phyloP scores from a whole-genome alignment of 2,113 vertebrate species.

The Columba livia region DNA sequence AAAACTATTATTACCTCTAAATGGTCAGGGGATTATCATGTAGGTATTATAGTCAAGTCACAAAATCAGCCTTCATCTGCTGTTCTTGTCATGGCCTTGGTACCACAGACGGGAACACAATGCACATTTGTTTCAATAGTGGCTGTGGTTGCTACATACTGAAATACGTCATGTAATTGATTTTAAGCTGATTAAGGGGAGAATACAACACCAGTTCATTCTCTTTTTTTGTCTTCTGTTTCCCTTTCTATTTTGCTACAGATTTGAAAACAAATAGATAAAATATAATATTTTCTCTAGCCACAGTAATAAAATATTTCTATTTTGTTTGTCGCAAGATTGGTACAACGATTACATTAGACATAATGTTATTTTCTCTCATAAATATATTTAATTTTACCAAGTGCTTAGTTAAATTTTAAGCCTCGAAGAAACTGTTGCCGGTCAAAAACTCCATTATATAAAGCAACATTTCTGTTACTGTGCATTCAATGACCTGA shows the following conservation, averaged over 20 bases:
- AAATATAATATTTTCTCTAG: neutral
- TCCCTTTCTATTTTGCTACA: neutral
- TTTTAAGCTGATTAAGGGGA: neutral
- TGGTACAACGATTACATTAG: neutral
- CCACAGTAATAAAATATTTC: neutral
- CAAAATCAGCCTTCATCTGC: neutral
- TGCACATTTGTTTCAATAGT: neutral
- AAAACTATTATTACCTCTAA: neutral
- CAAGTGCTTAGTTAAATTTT: neutral
- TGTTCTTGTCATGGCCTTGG: neutral
- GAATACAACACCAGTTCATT: neutral
- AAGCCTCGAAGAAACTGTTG: neutral
- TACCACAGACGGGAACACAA: accelerated
- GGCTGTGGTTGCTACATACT: neutral
- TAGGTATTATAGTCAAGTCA: neutral
- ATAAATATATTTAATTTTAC: constrained; percentile 19
- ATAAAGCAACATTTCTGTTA: neutral
- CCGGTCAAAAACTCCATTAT: neutral
- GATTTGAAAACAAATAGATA: neutral
- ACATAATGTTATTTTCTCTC: neutral
- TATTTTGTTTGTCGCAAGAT: neutral
- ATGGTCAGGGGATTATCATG: neutral
- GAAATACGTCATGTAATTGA: neutral
- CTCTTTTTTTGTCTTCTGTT: neutral
- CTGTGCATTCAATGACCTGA: neutral